Percentiles rank a stretch among this genome's conserved stretches.
phyloP scores from a whole-genome alignment of 1,140 invertebrate species.

The Diachasmimorpha longicaudata region DNA sequence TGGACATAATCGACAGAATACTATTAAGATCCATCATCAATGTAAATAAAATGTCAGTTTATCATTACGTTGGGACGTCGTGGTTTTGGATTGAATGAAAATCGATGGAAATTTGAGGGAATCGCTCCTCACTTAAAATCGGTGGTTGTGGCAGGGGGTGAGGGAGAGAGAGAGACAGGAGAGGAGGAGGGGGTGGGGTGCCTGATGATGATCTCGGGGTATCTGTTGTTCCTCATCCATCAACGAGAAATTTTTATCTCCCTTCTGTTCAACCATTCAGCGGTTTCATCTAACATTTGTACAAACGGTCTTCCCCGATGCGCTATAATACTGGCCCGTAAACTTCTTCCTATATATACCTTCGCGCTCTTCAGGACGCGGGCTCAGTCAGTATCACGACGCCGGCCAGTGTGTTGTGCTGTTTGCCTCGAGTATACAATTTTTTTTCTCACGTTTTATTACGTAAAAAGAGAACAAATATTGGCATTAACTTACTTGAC shows the following conservation, averaged over 20 bases:
- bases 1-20: background rate
- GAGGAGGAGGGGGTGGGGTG: background rate
- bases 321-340: background rate
- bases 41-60: conserved; percentile 2
- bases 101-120: background rate
- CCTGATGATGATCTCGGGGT: background rate
- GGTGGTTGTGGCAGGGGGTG: too few species aligned
- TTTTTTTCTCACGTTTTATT: background rate
- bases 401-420: background rate
- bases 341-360: background rate
- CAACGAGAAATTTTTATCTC: background rate
- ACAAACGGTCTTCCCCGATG: background rate
- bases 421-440: background rate
- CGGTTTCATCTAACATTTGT: background rate
- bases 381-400: conserved; percentile 1
- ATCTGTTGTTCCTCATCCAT: too few species aligned
- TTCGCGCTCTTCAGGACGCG: background rate
- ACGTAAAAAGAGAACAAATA: background rate
- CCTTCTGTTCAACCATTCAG: background rate
- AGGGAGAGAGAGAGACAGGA: too few species aligned
- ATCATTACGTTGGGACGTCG: background rate
- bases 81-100: background rate
- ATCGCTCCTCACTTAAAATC: too few species aligned
- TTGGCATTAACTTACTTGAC: background rate
- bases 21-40: background rate